Conservation (phyloP, 2,797 vertebrate species). For the Lepus townsendii region DNA sequence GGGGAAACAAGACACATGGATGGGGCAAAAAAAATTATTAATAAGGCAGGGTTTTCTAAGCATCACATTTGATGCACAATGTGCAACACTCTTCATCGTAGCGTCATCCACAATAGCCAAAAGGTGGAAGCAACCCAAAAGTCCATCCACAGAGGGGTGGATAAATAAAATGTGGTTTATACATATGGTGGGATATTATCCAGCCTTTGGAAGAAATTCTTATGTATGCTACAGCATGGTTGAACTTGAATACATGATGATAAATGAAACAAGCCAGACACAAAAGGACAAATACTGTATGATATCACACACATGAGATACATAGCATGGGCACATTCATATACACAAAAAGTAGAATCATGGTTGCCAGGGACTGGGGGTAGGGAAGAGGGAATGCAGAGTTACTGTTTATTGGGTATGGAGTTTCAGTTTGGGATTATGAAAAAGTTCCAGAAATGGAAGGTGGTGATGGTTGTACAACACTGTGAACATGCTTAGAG, state of each 20-base stretch:
- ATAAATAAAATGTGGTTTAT: not conserved
- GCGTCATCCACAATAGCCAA: not conserved
- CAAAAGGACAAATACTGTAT: not conserved
- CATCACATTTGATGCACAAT: not conserved
- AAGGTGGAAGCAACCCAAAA: not conserved
- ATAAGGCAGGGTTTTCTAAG: not conserved
- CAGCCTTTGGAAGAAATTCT: slow-evolving; percentile 25
- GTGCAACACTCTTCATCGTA: not conserved
- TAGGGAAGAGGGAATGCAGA: not conserved
- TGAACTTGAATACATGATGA: not conserved
- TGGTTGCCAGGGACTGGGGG: not conserved
- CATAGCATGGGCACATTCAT: not conserved
- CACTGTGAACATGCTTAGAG: not conserved
- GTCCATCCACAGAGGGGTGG: not conserved
- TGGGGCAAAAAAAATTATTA: not conserved
- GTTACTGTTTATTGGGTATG: not conserved
- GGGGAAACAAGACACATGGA: not conserved
- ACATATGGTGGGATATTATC: not conserved
- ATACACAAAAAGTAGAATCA: not conserved
- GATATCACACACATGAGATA: not conserved
- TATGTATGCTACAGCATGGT: not conserved
- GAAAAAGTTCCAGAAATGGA: not conserved
- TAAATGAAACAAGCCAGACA: slow-evolving; percentile 5
- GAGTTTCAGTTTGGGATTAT: not conserved
- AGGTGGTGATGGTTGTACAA: not conserved